Percentiles rank a stretch among this genome's conserved stretches.
Evolutionary conservation across 2,797 vertebrate species (phyloP).

Genomic region (Helostoma temminkii): DNA sequence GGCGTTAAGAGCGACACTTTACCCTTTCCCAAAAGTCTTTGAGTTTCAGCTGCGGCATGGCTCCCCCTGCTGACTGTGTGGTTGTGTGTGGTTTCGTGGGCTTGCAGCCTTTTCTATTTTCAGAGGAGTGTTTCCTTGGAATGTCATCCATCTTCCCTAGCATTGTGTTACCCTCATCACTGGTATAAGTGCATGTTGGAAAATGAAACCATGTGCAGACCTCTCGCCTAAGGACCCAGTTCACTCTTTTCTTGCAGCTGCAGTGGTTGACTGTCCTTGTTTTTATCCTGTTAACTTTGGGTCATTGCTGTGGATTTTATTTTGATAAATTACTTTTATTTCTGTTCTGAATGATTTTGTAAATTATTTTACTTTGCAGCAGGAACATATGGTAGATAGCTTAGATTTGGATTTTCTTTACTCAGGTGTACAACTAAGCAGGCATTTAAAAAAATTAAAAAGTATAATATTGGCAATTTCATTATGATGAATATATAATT

Average conservation of each 20-base stretch:
- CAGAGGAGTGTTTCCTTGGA: conserved; percentile 51
- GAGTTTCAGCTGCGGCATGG: conserved; percentile 25
- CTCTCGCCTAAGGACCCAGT: conserved; percentile 80
- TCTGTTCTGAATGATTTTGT: background rate
- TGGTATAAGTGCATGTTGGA: conserved; percentile 74
- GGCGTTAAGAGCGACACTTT: conserved; percentile 12
- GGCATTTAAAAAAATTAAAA: too few species aligned
- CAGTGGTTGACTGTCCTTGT: conserved; percentile 40
- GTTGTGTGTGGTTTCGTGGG: conserved; percentile 42
- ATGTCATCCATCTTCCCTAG: conserved; percentile 51
- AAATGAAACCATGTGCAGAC: conserved; percentile 66
- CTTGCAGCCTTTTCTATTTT: conserved; percentile 60
- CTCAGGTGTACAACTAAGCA: background rate
- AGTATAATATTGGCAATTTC: too few species aligned
- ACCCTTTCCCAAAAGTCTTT: conserved; percentile 38
- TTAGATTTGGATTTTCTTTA: background rate
- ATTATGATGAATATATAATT: too few species aligned
- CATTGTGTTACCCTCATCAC: conserved; percentile 56
- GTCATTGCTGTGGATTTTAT: conserved; percentile 19
- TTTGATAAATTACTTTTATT: conserved; percentile 9
- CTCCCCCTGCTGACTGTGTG: conserved; percentile 71
- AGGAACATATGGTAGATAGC: background rate
- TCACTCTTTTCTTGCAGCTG: conserved; percentile 78
- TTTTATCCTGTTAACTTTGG: conserved; percentile 22
- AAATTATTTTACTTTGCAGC: background rate